These are phyloP conservation scores for Dromiciops gliroides DNA, from an alignment of 2,113 vertebrate genomes.

Conservation along the genomic window DNA sequence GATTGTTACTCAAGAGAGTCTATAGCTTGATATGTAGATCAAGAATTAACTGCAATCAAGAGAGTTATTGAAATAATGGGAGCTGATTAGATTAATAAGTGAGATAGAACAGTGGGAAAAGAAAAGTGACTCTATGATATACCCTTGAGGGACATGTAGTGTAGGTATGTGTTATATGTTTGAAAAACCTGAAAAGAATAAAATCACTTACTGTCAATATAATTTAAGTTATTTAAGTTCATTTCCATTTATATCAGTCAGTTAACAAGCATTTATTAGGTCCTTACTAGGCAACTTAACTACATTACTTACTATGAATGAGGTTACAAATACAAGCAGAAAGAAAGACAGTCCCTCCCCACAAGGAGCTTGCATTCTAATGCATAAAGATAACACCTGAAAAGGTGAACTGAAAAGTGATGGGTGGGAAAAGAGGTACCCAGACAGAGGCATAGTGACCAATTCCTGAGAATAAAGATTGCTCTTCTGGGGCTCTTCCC, in stretches of 20 bases:
- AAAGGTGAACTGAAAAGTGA: neutral
- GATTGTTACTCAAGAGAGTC: too few relatives aligned
- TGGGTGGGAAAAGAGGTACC: neutral
- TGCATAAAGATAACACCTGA: neutral
- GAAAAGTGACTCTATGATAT: neutral
- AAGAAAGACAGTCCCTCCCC: neutral
- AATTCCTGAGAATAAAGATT: neutral
- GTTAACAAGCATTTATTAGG: neutral
- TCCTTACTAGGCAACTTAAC: neutral
- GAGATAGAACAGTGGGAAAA: neutral
- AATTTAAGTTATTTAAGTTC: neutral
- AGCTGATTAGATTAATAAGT: neutral
- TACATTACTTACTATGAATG: neutral
- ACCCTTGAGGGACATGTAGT: neutral
- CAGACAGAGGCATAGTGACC: neutral
- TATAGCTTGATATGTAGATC: too few relatives aligned
- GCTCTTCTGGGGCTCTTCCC: neutral
- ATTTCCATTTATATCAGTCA: neutral
- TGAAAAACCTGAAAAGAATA: neutral
- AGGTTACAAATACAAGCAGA: neutral
- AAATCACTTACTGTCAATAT: neutral
- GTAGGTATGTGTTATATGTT: neutral
- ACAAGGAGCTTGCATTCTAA: neutral
- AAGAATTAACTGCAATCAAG: too few relatives aligned
- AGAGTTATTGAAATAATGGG: neutral